Conservation (phyloP, 2,797 vertebrate species). For the Coregonus ussuriensis region DNA sequence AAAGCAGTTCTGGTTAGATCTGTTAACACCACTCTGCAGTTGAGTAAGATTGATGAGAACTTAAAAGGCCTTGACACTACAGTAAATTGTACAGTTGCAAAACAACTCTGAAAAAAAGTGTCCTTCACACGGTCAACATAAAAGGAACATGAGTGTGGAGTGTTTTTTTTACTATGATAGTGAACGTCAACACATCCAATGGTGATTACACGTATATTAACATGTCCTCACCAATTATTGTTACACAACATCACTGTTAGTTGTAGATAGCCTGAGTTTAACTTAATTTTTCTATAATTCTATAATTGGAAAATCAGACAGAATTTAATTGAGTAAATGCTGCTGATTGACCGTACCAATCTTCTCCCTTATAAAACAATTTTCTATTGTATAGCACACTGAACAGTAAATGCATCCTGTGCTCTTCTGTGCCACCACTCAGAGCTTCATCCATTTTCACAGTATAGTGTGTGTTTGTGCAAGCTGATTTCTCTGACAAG, state of each 20-base stretch:
- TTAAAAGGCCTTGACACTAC: slow-evolving; percentile 57
- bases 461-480: background rate
- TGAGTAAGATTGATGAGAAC: slow-evolving; percentile 65
- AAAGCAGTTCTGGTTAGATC: slow-evolving; percentile 64
- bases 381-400: background rate
- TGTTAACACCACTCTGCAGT: slow-evolving; percentile 56
- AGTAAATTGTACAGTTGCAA: slow-evolving; percentile 37
- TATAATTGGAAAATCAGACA: background rate
- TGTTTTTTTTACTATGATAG: slow-evolving; percentile 35
- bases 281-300: background rate
- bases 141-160: background rate
- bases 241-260: slow-evolving; percentile 40
- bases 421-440: background rate
- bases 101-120: background rate
- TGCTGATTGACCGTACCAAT: slow-evolving; percentile 1
- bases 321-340: background rate
- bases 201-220: slow-evolving; percentile 24
- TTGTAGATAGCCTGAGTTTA: slow-evolving; percentile 25
- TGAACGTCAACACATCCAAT: slow-evolving; percentile 37
- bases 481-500: slow-evolving; percentile 12
- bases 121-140: background rate
- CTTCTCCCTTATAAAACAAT: background rate
- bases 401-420: background rate
- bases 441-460: background rate
- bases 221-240: slow-evolving; percentile 48